Conservation (phyloP, 2,113 vertebrate genomes). For the Bufo bufo region DNA sequence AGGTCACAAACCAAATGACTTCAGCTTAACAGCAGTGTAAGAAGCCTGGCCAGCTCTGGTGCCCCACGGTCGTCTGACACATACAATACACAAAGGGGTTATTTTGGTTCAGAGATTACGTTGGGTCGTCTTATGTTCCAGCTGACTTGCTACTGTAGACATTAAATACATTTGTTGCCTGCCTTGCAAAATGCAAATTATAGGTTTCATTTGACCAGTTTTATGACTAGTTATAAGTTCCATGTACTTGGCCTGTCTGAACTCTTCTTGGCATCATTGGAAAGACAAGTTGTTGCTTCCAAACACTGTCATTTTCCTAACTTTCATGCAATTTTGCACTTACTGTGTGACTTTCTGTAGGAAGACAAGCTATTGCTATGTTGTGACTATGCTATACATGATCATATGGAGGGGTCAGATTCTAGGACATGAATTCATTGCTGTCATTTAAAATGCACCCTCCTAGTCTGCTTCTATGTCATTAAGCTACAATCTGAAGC, state of each 20-base stretch:
- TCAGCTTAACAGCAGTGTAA: not conserved
- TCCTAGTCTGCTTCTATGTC: not conserved
- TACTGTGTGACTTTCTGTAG: not conserved
- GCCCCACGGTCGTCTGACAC: not conserved
- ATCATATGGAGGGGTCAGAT: not conserved
- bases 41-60: not conserved
- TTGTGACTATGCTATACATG: not conserved
- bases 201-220: slow-evolving; percentile 60
- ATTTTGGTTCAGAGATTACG: slow-evolving; percentile 39
- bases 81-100: not conserved
- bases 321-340: not conserved
- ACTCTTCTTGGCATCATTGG: slow-evolving; percentile 56
- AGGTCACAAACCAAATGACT: not conserved
- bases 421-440: not conserved
- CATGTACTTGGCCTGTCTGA: slow-evolving; percentile 57
- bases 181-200: slow-evolving; percentile 64
- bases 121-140: not conserved
- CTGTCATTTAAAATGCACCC: not conserved
- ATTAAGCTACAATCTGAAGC: not conserved
- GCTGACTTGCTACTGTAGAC: slow-evolving; percentile 41
- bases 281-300: not conserved
- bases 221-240: slow-evolving; percentile 48
- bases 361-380: not conserved
- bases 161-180: slow-evolving; percentile 62
- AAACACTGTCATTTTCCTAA: slow-evolving; percentile 27